Percentiles rank a stretch among this genome's conserved stretches.
Conservation (phyloP, 2,113 vertebrate genomes). For the Proterorhinus semilunaris region DNA sequence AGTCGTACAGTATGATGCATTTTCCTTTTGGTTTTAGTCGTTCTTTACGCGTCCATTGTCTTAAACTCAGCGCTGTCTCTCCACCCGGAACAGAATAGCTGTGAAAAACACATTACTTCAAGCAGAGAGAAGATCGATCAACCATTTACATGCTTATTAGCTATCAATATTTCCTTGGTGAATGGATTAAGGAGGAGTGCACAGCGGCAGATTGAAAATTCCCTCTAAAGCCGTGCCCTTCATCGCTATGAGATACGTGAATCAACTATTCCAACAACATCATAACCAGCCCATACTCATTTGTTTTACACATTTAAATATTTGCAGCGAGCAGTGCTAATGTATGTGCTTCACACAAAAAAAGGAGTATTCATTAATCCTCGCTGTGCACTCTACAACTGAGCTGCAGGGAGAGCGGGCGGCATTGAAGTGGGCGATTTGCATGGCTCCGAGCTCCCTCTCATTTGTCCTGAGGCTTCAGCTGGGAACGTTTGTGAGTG, state of each 20-base stretch:
- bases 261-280: neutral
- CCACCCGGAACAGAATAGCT: neutral
- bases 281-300: neutral
- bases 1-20: too few relatives aligned
- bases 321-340: neutral
- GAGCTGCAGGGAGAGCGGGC: neutral
- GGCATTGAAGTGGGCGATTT: neutral
- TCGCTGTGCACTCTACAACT: neutral
- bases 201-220: conserved; percentile 4
- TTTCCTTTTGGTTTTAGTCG: too few relatives aligned
- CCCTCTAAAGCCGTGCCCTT: neutral
- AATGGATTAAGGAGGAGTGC: neutral
- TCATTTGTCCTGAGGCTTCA: conserved; percentile 1
- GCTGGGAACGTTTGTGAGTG: neutral
- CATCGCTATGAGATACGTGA: neutral
- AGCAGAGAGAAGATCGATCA: neutral
- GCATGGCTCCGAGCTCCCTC: conserved; percentile 1
- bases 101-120: neutral
- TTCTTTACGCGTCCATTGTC: too few relatives aligned
- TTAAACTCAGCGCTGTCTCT: too few relatives aligned
- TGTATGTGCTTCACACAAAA: neutral
- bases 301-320: neutral
- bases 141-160: conserved; percentile 6
- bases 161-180: neutral
- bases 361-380: neutral